Conservation (phyloP, 1,140 invertebrate species). For the Drosophila baimaii region DNA sequence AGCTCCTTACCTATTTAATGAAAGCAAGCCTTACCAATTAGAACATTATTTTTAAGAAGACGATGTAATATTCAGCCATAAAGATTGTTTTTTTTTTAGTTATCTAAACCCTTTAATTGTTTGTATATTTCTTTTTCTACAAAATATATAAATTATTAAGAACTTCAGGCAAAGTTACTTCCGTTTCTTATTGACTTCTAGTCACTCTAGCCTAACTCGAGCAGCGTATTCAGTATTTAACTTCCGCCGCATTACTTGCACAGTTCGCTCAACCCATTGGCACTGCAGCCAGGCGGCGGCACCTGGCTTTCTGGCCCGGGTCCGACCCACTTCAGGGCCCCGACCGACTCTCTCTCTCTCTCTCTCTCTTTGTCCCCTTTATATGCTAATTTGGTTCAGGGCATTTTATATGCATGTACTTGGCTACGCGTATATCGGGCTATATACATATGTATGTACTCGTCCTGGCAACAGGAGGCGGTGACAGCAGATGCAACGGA, state of each 20-base stretch:
- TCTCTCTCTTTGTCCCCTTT: slow-evolving; percentile 22
- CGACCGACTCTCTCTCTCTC: background rate
- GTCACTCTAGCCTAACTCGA: background rate
- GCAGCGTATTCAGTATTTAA: slow-evolving; percentile 9
- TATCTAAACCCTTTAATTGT: too few relatives aligned
- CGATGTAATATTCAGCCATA: too few relatives aligned
- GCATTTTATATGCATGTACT: slow-evolving; percentile 58
- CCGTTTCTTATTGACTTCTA: slow-evolving; percentile 9
- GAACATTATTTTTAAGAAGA: too few relatives aligned
- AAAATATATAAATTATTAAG: too few relatives aligned
- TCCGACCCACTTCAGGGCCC: background rate
- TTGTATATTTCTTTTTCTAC: too few relatives aligned
- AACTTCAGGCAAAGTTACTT: too few relatives aligned
- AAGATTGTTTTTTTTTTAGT: too few relatives aligned
- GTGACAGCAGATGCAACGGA: slow-evolving; percentile 26
- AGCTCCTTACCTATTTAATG: too few relatives aligned
- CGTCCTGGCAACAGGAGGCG: slow-evolving; percentile 17
- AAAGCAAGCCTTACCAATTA: too few relatives aligned
- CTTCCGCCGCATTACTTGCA: background rate
- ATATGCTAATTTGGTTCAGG: slow-evolving; percentile 76
- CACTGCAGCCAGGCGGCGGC: slow-evolving; percentile 16
- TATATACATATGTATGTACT: slow-evolving; percentile 21
- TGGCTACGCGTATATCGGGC: slow-evolving; percentile 27
- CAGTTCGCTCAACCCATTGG: slow-evolving; percentile 17
- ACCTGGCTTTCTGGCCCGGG: slow-evolving; percentile 45